A percentile compares a stretch with the other conserved stretches of the same genome.
phyloP scores from a whole-genome alignment of 2,113 vertebrate genomes.

The Eolophus roseicapilla region DNA sequence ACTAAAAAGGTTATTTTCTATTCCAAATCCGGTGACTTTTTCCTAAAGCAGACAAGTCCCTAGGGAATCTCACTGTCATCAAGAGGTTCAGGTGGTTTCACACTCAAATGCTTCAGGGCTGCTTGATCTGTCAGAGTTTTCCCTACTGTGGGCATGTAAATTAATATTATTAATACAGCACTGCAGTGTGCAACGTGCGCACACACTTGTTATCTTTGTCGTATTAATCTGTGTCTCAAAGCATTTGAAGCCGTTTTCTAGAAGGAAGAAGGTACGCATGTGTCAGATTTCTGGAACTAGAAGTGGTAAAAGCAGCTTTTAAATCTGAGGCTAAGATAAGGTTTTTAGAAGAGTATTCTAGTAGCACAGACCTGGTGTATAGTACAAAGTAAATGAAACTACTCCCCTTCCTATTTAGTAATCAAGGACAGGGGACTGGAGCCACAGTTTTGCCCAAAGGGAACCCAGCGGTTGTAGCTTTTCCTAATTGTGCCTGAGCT shows the following conservation, averaged over 20 bases:
- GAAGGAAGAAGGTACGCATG: background rate
- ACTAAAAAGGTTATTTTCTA: background rate
- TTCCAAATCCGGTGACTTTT: background rate
- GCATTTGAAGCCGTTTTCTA: background rate
- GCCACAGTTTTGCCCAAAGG: background rate
- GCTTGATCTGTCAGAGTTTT: background rate
- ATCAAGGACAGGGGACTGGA: background rate
- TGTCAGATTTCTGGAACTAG: background rate
- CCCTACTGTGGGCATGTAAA: background rate
- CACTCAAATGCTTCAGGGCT: background rate
- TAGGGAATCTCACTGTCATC: background rate
- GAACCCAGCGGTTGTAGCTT: background rate
- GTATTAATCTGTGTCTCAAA: background rate
- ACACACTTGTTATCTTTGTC: background rate
- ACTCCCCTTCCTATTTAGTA: background rate
- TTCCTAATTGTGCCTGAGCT: background rate
- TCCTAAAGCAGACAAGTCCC: background rate
- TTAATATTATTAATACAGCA: constrained; percentile 7
- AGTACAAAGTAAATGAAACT: background rate
- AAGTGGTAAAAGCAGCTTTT: background rate
- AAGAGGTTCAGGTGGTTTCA: constrained; percentile 13
- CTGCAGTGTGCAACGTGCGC: background rate
- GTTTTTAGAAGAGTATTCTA: background rate
- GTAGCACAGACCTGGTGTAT: background rate
- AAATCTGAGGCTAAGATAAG: background rate